Base-by-base conservation (phyloP, 2,888 invertebrate genomes). In the Scaptomyza flava region DNA sequence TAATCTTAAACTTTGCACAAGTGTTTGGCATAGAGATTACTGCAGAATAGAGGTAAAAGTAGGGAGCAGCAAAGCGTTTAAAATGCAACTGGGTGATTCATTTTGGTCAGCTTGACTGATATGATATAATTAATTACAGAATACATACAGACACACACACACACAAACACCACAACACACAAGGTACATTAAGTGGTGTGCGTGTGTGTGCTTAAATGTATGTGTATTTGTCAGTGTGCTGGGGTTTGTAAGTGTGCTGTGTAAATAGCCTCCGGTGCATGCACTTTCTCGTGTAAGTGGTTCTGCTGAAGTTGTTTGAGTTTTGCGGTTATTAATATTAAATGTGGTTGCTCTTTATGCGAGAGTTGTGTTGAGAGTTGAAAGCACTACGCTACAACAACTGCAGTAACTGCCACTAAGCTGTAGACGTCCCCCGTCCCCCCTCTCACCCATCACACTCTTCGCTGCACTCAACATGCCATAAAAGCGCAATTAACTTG, bases 321-420 rank as follows among this genome's bases (percentile, higher is more conserved):
- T 74, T 76, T 75, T 85, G 83, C 71, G 85, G 79, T 79, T 89
- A 89, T 89, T 89, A 90, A 89, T 90, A 90, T 88, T 89, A 89
- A 90, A 90, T 90, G 83, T 79, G 77, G 78, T 72, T 87, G 79
- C 72, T 64, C 79, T 80, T 80, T 75, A 79, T 75, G 70, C 54
- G 65, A 68, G 65, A 68, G 47, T 65, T 62, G 70, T 54, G 72
- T 66, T 67, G 57, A 83, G 64, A 83, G 66, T 71, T 77, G 61
- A 59, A 59, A 42, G 56, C 50, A 61, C 51, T 54, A 9, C 17
- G 17, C 41, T 17, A 6, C 41, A 9, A n/a, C 14, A 8, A 54
- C 72, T 60, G 72, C 72, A 60, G 33, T 62, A 46, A 33, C 56
- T 45, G n/a, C 57, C 11, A 6, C 17, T 14, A 2, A 27, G 41